phyloP scores from a whole-genome alignment of 2,797 vertebrate genomes.

The Rhynchonycteris naso region DNA sequence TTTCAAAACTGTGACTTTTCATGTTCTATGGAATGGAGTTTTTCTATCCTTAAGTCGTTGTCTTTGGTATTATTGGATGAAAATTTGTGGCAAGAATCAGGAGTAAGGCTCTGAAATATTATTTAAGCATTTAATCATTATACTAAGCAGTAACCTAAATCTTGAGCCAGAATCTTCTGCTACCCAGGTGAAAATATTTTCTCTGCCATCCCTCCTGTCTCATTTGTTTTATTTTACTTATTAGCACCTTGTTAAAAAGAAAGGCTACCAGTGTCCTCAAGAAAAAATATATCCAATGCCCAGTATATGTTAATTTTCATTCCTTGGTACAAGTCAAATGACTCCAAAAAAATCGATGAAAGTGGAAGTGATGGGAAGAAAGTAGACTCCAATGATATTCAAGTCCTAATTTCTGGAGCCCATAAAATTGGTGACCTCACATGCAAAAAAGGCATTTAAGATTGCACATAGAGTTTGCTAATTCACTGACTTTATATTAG shows the following conservation, averaged over 20 bases:
- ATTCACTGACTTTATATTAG: neutral
- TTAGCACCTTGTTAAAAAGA: neutral
- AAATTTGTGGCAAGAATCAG: neutral
- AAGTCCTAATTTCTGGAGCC: neutral
- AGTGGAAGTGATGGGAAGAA: neutral
- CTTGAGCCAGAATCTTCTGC: neutral
- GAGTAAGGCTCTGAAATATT: neutral
- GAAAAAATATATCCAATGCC: neutral
- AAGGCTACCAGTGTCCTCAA: neutral
- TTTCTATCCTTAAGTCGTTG: conserved; percentile 60
- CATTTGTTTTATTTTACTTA: neutral
- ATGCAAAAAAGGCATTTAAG: neutral
- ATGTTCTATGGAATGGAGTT: conserved; percentile 2
- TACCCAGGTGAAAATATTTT: neutral
- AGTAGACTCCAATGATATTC: neutral
- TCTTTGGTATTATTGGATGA: neutral
- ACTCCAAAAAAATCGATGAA: neutral
- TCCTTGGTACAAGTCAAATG: neutral
- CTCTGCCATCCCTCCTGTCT: neutral
- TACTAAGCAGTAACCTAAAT: neutral
- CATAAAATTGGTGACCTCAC: neutral
- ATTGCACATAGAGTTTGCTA: neutral
- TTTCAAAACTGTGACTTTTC: conserved; percentile 51
- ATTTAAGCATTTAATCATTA: conserved; percentile 18
- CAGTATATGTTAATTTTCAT: neutral